Evolutionary conservation across 2,797 vertebrate species (phyloP), one percentile per base, ranked within the genome.

Genomic region (Natrix natrix): DNA sequence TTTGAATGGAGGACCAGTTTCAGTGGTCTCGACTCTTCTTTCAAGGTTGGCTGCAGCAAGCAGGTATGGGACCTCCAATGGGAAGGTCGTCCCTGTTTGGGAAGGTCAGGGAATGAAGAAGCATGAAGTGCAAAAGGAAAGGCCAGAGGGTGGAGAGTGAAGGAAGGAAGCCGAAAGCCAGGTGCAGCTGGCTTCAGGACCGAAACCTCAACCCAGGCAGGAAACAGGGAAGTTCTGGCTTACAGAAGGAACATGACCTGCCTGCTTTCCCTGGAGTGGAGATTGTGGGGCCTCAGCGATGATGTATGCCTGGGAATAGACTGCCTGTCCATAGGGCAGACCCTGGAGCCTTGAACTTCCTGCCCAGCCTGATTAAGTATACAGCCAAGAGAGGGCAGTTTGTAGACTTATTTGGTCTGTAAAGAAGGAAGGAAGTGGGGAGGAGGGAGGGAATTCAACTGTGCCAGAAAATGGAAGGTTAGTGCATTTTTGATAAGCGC

Each of bases 131-230:
- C 66, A 63, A 74, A 59, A 86, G 56, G 66, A 56, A 86, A 86
- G 52, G 52, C 90, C 59, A 57, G 57, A 63, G 66, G 59, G 88
- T 92, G 88, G 93, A 61, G 93, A 87, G 22, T 87, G 88, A 69
- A 90, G 93, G 93, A 93, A 93, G 93, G 93, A 92, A 93, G 59
- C 61, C 12, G 55, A 92, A 89, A 57, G 11, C 90, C 93, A 91
- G 87, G 24, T 37, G 59, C 55, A n/a, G 13, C 52, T 89, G 90
- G 59, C 87, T 86, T 63, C 32, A 66, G 87, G 90, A 86, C 24
- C 48, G 24, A 91, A 93, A 91, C 69, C 17, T 28, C 24, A 43
- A 59, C 32, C 43, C 52, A 91, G 59, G 52, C 87, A 93, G 93
- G 90, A 93, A 93, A 86, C 7, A 37, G 32, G 88, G 59, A 86